Evolutionary conservation across 1,140 invertebrate species (phyloP).

Genomic region (Portunus trituberculatus): DNA sequence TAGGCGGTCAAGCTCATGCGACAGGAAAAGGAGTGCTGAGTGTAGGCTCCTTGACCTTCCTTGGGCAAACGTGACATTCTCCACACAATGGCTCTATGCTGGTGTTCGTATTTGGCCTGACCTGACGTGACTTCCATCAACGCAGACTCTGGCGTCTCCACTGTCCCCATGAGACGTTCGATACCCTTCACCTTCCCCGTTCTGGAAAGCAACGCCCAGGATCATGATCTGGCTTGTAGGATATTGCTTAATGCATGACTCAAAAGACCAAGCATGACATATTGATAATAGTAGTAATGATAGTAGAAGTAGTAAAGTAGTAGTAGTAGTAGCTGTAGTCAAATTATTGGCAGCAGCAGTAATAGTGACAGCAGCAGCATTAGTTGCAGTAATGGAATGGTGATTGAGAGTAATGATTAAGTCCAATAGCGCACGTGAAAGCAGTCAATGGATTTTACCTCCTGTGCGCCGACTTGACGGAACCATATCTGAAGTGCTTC

Average conservation of each 20-base stretch:
- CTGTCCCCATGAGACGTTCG: slow-evolving; percentile 94
- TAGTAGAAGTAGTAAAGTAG: neutral
- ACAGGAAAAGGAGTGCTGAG: slow-evolving; percentile 95
- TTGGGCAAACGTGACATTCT: slow-evolving; percentile 97
- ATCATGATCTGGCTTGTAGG: neutral
- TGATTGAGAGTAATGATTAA: neutral
- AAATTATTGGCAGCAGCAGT: neutral
- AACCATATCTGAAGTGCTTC: slow-evolving; percentile 99
- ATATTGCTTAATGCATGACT: neutral
- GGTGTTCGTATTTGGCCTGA: slow-evolving; percentile 99
- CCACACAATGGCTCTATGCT: slow-evolving; percentile 98
- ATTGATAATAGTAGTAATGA: neutral
- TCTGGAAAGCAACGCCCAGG: slow-evolving; percentile 81
- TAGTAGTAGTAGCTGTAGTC: neutral
- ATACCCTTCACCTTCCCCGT: slow-evolving; percentile 96
- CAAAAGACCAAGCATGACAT: neutral
- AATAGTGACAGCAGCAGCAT: neutral
- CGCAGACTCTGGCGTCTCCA: slow-evolving; percentile 94
- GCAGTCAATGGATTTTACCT: slow-evolving; percentile 81
- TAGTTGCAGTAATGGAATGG: neutral
- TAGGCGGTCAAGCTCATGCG: slow-evolving; percentile 96
- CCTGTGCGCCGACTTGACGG: slow-evolving; percentile 97
- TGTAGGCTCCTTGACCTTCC: slow-evolving; percentile 98
- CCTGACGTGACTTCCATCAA: slow-evolving; percentile 99
- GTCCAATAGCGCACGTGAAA: neutral